Conservation (phyloP, 2,888 invertebrate genomes). For the Pollenia griseotomentosa region DNA sequence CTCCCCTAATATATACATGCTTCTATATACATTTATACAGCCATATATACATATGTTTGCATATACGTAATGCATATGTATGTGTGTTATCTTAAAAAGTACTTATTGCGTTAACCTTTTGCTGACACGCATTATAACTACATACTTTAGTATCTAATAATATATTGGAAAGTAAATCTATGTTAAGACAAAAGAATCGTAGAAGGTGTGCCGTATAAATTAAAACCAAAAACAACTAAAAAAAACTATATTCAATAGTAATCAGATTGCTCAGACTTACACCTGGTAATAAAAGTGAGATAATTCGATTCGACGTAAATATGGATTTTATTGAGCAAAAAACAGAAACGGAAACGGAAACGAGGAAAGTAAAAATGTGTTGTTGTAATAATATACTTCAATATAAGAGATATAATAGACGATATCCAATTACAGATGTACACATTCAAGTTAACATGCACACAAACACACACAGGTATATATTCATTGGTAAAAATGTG, state of each 20-base stretch:
- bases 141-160: conserved; percentile 50
- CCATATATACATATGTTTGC: background rate
- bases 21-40: background rate
- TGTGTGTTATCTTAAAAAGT: conserved; percentile 50
- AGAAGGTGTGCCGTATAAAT: background rate
- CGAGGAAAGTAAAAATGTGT: background rate
- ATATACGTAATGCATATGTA: background rate
- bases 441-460: background rate
- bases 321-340: conserved; percentile 21
- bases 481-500: background rate
- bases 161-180: conserved; percentile 58
- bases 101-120: conserved; percentile 53
- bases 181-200: conserved; percentile 41
- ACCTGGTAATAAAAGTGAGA: conserved; percentile 32
- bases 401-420: conserved; percentile 41
- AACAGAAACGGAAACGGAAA: background rate
- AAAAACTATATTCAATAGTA: background rate
- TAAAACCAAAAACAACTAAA: background rate
- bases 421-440: conserved; percentile 40
- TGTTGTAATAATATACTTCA: background rate
- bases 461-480: background rate
- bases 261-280: too few relatives aligned
- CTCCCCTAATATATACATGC: conserved; percentile 13
- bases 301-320: conserved; percentile 47
- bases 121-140: conserved; percentile 58